phyloP scores from a whole-genome alignment of 2,113 vertebrate genomes.

The Neogale vison region DNA sequence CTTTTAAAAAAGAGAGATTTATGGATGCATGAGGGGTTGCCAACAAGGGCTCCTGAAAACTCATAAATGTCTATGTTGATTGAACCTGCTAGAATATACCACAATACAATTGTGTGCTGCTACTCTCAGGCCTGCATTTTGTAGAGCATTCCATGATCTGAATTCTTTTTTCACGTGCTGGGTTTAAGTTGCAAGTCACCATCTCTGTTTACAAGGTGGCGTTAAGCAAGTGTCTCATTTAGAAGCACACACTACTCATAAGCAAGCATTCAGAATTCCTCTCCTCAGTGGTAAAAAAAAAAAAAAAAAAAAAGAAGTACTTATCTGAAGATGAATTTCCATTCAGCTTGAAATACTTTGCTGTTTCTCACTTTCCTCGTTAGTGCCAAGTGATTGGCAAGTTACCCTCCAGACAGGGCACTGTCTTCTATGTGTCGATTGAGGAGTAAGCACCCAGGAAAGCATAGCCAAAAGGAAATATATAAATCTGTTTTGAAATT shows the following conservation, averaged over 20 bases:
- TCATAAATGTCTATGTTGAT: neutral
- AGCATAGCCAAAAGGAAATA: conserved; percentile 70
- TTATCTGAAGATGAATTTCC: conserved; percentile 61
- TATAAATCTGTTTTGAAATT: conserved; percentile 76
- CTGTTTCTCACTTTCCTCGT: conserved; percentile 47
- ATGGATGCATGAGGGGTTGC: neutral
- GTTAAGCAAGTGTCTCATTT: conserved; percentile 52
- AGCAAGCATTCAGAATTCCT: conserved; percentile 8
- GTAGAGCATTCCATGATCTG: neutral
- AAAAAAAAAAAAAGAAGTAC: neutral
- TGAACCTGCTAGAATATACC: neutral
- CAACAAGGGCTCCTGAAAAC: neutral
- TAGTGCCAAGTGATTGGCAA: conserved; percentile 60
- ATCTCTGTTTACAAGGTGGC: conserved; percentile 14
- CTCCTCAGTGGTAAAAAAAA: neutral
- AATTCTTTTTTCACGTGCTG: neutral
- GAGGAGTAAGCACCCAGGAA: conserved; percentile 52
- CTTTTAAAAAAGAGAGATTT: neutral
- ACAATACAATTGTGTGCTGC: neutral
- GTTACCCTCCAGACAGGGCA: conserved; percentile 63
- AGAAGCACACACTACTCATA: neutral
- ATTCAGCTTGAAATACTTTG: conserved; percentile 48
- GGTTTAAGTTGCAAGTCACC: neutral
- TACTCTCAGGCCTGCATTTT: neutral
- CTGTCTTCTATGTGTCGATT: conserved; percentile 50